A percentile compares a stretch with the other conserved stretches of the same genome.
Evolutionary conservation across 1,140 invertebrate species (phyloP).

Genomic region (Drosophila subpulchrella): DNA sequence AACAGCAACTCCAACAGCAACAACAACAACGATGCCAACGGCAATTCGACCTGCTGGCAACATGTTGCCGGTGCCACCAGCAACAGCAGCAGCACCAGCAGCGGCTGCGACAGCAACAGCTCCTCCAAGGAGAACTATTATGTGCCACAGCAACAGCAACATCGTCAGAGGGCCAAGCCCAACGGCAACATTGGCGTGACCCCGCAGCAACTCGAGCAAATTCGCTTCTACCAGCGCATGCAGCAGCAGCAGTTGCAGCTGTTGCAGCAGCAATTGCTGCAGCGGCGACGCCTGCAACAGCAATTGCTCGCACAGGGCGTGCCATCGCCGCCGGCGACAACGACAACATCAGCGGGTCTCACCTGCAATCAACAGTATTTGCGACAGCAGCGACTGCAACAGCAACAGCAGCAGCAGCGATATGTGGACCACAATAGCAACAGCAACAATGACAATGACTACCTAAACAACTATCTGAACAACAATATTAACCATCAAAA

Average conservation of each 20-base stretch:
- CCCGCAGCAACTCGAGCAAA: conserved; percentile 73
- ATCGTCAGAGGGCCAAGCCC: conserved; percentile 30
- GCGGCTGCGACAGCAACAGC: conserved; percentile 73
- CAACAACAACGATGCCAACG: conserved; percentile 63
- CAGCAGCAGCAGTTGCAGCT: conserved; percentile 79
- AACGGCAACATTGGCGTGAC: conserved; percentile 61
- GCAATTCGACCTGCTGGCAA: conserved; percentile 68
- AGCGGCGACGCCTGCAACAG: conserved; percentile 69
- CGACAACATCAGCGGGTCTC: conserved; percentile 52
- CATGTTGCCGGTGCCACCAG: conserved; percentile 63
- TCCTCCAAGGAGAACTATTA: conserved; percentile 80
- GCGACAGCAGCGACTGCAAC: conserved; percentile 63
- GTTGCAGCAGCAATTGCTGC: conserved; percentile 75
- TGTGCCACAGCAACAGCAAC: conserved; percentile 47
- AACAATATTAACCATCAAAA: conserved; percentile 51
- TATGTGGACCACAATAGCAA: conserved; percentile 45
- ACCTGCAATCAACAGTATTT: conserved; percentile 83
- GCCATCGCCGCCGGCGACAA: conserved; percentile 23
- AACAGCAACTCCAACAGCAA: conserved; percentile 58
- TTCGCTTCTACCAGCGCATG: conserved; percentile 78
- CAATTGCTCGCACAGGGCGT: conserved; percentile 72
- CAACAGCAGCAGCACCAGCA: conserved; percentile 77
- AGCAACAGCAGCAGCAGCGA: conserved; percentile 27
- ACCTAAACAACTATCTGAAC: conserved; percentile 46
- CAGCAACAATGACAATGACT: conserved; percentile 68